Evolutionary conservation across 2,113 vertebrate species (phyloP), one percentile per base, ranked within the genome.

Genomic region (Rhea pennata): DNA sequence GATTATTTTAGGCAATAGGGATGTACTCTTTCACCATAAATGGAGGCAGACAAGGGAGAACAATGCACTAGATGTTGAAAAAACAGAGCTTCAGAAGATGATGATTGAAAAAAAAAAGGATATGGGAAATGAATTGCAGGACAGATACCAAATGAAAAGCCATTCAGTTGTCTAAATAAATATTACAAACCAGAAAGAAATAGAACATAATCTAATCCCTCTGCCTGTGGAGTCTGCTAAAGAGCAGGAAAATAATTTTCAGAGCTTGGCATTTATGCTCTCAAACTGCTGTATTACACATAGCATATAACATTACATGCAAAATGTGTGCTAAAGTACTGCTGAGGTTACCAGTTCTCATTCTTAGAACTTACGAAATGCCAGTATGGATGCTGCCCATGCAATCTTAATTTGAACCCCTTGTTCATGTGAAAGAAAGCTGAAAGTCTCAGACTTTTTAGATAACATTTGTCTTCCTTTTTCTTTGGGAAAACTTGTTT

Each of bases 101-200:
- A 65, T 84, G 67, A 86, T 1, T 91, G 61, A 94, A 95, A 86
- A 59, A 86, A 59, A 59, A 76, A 79, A 95, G 82, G 36, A 76
- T 53, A 54, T 24, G 54, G 76, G 76, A 94, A 93, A 97, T 72
- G 48, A 94, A 93, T 42, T 78, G 72, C 79, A 92, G 81, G 67
- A 61, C 87, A 65, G 86, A 46, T 24, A 88, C 48, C 82, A 86
- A 94, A 84, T 50, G 83, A 82, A 76, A 97, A 96, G 54, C 71
- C 53, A 89, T 92, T 95, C 92, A 87, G 73, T 87, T 95, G 64
- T 90, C 84, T 81, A 90, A 96, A 95, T 69, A 53, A 36, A 36
- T 42, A 88, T 93, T 91, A 58, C 51, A 82, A 84, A 90, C 58
- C 15, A 87, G 84, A 91, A 91, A 92, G 67, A 93, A 93, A 82